A percentile compares a stretch with the other conserved stretches of the same genome.
Conservation (phyloP, 2,113 vertebrate species). For the Cathartes aura region DNA sequence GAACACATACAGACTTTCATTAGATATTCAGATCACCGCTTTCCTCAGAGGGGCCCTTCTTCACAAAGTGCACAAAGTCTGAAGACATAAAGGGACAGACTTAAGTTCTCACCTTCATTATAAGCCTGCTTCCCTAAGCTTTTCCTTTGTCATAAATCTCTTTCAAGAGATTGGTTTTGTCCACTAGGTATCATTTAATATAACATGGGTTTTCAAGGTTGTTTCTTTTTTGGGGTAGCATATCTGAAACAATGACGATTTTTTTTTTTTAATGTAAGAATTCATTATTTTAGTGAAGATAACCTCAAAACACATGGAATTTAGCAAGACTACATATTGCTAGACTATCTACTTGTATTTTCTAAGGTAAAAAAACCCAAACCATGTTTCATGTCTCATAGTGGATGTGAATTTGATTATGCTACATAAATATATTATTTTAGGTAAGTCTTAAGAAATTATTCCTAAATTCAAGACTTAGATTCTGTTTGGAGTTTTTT, state of each 20-base stretch:
- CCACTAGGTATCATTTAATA: not conserved
- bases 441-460: conserved; percentile 4
- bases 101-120: not conserved
- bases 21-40: not conserved
- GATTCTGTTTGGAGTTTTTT: not conserved
- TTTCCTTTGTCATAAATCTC: not conserved
- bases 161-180: not conserved
- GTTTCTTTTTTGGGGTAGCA: not conserved
- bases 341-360: not conserved
- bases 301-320: not conserved
- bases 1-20: not conserved
- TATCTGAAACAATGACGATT: not conserved
- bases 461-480: conserved; percentile 15
- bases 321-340: not conserved
- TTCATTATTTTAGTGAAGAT: not conserved
- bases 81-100: not conserved
- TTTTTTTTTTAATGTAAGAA: not conserved
- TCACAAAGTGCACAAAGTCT: not conserved
- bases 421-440: not conserved
- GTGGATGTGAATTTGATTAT: not conserved
- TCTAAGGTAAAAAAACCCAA: not conserved
- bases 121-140: not conserved
- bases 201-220: rapidly evolving
- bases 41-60: not conserved
- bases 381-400: not conserved